Conservation (phyloP, 2,888 invertebrate species). For the Imbricaverruca yamaguchii region DNA sequence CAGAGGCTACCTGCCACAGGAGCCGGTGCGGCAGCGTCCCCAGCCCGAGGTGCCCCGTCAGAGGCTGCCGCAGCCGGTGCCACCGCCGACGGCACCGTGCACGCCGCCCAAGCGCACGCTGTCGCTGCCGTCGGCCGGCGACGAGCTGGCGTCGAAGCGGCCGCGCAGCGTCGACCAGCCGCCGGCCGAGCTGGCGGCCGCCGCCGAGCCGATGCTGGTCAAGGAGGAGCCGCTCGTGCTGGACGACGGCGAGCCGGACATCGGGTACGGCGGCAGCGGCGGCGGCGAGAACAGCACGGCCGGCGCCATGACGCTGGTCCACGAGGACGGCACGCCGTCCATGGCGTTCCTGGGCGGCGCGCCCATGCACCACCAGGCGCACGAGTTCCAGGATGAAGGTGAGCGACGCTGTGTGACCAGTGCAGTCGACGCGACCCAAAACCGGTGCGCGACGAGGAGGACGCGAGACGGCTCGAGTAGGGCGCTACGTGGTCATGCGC, state of each 20-base stretch:
- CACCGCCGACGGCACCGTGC: background rate
- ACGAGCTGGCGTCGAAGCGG: background rate
- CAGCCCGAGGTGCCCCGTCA: background rate
- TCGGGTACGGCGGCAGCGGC: background rate
- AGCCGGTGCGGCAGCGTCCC: background rate
- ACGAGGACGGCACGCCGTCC: background rate
- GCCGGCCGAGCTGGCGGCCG: background rate
- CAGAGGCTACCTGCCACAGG: background rate
- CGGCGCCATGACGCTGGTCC: background rate
- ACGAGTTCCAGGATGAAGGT: slow-evolving; percentile 16
- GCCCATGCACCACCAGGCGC: background rate
- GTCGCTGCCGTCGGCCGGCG: background rate
- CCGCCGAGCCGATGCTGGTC: background rate
- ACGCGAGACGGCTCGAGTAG: no score
- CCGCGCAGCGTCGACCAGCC: background rate
- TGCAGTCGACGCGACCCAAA: no score
- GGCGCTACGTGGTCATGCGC: no score
- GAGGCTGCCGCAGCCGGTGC: background rate
- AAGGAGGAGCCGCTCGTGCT: slow-evolving; percentile 17
- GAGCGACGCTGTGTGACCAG: background rate
- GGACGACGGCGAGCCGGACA: background rate
- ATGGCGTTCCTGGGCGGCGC: background rate
- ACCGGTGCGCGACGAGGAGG: no score
- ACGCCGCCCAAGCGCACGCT: background rate
- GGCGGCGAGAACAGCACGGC: slow-evolving; percentile 1